phyloP scores from a whole-genome alignment of 2,888 invertebrate genomes.

The Lymantria monacha region DNA sequence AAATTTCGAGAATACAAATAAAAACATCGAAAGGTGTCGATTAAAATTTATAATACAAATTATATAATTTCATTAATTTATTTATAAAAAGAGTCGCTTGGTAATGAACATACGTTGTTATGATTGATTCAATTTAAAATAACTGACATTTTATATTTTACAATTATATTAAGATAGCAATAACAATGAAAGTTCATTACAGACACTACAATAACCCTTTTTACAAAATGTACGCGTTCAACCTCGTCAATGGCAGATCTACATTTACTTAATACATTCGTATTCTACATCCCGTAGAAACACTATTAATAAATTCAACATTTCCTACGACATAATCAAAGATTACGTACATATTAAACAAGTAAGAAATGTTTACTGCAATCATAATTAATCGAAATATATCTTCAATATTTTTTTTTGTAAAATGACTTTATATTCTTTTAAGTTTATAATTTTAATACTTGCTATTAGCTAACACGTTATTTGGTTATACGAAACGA shows the following conservation, averaged over 20 bases:
- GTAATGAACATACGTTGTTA: neutral
- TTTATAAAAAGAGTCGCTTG: constrained; percentile 1
- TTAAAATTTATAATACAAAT: constrained; percentile 12
- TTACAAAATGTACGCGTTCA: constrained; percentile 12
- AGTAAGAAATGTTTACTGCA: constrained; percentile 13
- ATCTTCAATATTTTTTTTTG: too few relatives aligned
- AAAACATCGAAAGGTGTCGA: constrained; percentile 6
- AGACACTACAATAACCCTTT: too few relatives aligned
- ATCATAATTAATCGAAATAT: neutral
- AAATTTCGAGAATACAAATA: constrained; percentile 5
- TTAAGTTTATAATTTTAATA: too few relatives aligned
- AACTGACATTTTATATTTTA: neutral
- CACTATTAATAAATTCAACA: constrained; percentile 7
- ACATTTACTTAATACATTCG: neutral
- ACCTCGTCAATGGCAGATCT: constrained; percentile 13
- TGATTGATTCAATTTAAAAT: neutral
- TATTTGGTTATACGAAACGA: too few relatives aligned
- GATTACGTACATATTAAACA: constrained; percentile 3
- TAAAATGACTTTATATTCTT: too few relatives aligned
- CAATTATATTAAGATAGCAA: too few relatives aligned
- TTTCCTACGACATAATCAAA: constrained; percentile 5
- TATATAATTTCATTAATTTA: constrained; percentile 3
- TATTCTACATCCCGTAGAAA: constrained; percentile 7
- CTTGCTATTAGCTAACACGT: too few relatives aligned
- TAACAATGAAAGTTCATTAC: too few relatives aligned